Evolutionary conservation across 2,113 vertebrate species (phyloP), one percentile per base, ranked within the genome.

Genomic region (Manacus vitellinus): DNA sequence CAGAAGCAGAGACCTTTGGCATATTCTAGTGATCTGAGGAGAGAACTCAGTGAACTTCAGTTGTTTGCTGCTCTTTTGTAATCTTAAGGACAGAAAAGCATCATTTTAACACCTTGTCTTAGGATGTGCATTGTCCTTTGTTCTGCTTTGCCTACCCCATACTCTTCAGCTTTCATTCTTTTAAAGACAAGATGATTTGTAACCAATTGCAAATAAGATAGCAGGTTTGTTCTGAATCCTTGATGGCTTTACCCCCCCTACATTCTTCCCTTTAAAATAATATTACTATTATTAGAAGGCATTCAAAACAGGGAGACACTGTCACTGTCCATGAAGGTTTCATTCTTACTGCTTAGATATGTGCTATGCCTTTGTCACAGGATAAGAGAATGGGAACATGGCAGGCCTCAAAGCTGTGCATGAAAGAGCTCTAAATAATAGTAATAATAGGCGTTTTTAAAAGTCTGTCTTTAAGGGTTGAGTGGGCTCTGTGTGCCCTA

Each of bases 221-320:
- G 25, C 3, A 46, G 41, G 31, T 72, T 85, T 86, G 28, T 71
- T 72, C 79, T 49, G 23, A 89, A 58, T 35, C n/a, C 28, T 56
- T 68, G 39, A 16, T 77, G 41, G 8, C 6, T 77, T 35, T 39
- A 22, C 14, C 15, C 5, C 4, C 5, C 0, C 9, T 4, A 8
- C 17, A 13, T 91, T 35, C 37, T 52, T 80, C n/a, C 13, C n/a
- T 71, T 83, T 77, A 86, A 94, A 92, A 77, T 85, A 81, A 65
- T 70, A 81, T 41, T 91, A 23, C 76, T 95, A 76, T 76, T 89
- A 75, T 87, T 96, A 95, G 90, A 94, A 91, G n/a, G 16, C 31
- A 76, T 78, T 91, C 37, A 81, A 78, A 91, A 52, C 8, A 74
- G 23, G 1, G 10, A 54, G 16, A 6, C 3, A 6, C 19, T 77